Evolutionary conservation across 2,888 invertebrate genomes (phyloP).

Genomic region (Aethes cnicana): DNA sequence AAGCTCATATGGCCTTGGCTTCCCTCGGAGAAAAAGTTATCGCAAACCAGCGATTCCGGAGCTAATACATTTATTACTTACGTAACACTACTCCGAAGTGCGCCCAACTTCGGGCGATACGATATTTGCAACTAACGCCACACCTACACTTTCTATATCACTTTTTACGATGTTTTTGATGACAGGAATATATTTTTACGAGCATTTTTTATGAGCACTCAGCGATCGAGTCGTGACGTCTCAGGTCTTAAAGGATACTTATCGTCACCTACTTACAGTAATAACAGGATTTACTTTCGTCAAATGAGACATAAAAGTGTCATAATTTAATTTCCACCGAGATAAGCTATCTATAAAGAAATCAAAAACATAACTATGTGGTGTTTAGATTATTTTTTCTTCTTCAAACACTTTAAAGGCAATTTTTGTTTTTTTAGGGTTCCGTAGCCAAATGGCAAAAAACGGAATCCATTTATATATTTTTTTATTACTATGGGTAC

Average conservation of each 20-base stretch:
- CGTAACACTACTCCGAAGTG: slow-evolving; percentile 1
- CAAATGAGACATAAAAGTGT: slow-evolving; percentile 20
- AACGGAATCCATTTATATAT: too few relatives aligned
- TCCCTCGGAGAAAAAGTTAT: background rate
- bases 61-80: slow-evolving; percentile 21
- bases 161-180: slow-evolving; percentile 24
- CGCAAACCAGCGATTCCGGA: background rate
- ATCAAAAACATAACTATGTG: background rate
- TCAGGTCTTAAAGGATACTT: background rate
- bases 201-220: slow-evolving; percentile 26
- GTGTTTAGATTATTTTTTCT: too few relatives aligned
- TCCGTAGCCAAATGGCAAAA: too few relatives aligned
- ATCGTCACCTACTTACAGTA: slow-evolving; percentile 20
- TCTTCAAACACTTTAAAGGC: too few relatives aligned
- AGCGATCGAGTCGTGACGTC: slow-evolving; percentile 27
- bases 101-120: slow-evolving; percentile 5
- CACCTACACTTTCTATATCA: slow-evolving; percentile 10
- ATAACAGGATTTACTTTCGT: slow-evolving; percentile 13
- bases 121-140: slow-evolving; percentile 19
- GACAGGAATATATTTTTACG: slow-evolving; percentile 28
- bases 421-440: too few relatives aligned
- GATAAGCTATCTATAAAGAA: background rate
- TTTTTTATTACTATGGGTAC: too few relatives aligned
- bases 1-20: slow-evolving; percentile 4
- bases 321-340: slow-evolving; percentile 6